Evolutionary conservation across 2,888 invertebrate species (phyloP).

Genomic region (Nemotelus pantherinus): DNA sequence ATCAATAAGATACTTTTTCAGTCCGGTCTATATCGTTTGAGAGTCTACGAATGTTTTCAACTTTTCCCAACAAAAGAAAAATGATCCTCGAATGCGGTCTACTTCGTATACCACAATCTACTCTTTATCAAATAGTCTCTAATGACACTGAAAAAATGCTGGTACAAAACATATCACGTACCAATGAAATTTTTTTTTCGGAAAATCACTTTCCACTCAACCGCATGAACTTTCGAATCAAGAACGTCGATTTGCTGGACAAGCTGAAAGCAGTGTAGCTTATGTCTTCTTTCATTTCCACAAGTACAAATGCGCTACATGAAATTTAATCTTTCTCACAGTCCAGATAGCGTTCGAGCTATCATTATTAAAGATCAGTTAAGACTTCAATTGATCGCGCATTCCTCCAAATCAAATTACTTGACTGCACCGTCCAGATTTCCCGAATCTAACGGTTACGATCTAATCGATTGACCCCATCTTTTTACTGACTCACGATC

Average conservation of each 20-base stretch:
- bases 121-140: too few species aligned
- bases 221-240: constrained; percentile 19
- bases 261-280: not conserved
- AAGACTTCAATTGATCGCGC: constrained; percentile 27
- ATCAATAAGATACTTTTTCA: too few species aligned
- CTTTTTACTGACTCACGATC: constrained; percentile 36
- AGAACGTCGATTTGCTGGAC: not conserved
- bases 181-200: too few species aligned
- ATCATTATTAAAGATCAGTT: constrained; percentile 25
- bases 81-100: too few species aligned
- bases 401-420: constrained; percentile 26
- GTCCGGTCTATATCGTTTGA: too few species aligned
- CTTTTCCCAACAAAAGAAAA: too few species aligned
- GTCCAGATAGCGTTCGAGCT: not conserved
- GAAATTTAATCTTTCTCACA: not conserved
- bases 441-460: constrained; percentile 38
- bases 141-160: too few species aligned
- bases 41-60: too few species aligned
- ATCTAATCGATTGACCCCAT: constrained; percentile 44
- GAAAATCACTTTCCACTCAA: constrained; percentile 23
- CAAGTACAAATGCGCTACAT: not conserved
- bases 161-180: too few species aligned
- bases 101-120: too few species aligned
- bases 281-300: not conserved
- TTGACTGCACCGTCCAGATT: constrained; percentile 11